Conservation (phyloP, 1,140 invertebrate genomes). For the Rhyacophila brunnea region DNA sequence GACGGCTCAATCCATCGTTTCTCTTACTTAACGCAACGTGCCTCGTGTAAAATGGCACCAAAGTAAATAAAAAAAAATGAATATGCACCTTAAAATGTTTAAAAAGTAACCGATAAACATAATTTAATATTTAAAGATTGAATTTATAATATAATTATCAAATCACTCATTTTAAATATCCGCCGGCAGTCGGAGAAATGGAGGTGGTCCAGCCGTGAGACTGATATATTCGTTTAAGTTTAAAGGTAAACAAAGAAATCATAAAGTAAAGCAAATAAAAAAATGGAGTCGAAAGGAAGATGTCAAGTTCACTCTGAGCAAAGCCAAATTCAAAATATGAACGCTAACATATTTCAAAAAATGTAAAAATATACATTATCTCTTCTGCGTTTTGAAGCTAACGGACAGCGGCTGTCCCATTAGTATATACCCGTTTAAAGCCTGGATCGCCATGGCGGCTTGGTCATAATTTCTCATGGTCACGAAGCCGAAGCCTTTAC, state of each 20-base stretch:
- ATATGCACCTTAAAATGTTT: not conserved
- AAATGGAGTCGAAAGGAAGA: slow-evolving; percentile 10
- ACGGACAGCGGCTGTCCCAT: slow-evolving; percentile 97
- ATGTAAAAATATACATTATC: slow-evolving; percentile 45
- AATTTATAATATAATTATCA: too few relatives aligned
- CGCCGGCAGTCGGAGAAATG: too few relatives aligned
- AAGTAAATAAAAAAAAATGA: not conserved
- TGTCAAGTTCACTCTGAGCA: slow-evolving; percentile 19
- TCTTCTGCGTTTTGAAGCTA: slow-evolving; percentile 94
- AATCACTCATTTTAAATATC: too few relatives aligned
- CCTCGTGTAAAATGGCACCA: not conserved
- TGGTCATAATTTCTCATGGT: slow-evolving; percentile 99
- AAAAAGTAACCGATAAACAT: not conserved
- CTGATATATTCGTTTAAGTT: too few relatives aligned
- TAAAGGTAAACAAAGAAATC: not conserved
- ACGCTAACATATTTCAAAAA: slow-evolving; percentile 13
- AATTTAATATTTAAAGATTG: too few relatives aligned
- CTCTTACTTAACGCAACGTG: not conserved
- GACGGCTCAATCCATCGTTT: not conserved
- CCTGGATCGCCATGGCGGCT: slow-evolving; percentile 94
- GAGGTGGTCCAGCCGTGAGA: too few relatives aligned
- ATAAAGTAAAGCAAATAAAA: slow-evolving; percentile 20
- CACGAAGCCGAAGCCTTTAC: slow-evolving; percentile 99
- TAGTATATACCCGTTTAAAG: slow-evolving; percentile 95
- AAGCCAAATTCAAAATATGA: slow-evolving; percentile 15